Base-by-base conservation (phyloP, 2,888 invertebrate species). In the Gisinianus flammeolus region DNA sequence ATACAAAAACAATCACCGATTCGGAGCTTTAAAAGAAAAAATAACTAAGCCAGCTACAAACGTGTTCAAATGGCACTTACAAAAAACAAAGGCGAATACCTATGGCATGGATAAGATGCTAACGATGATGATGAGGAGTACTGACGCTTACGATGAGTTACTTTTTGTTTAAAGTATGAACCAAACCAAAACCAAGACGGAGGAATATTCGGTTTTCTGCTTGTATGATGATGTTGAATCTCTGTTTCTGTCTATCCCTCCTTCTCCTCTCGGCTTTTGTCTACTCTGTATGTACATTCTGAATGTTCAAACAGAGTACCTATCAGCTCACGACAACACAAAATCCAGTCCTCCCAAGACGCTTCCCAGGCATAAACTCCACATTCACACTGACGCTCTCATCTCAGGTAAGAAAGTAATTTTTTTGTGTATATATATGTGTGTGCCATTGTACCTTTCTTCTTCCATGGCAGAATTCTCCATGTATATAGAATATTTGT, bases 361-460 rank as follows among this genome's bases (percentile, higher is more conserved):
- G 73, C 73, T 73, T 73, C 73, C 62, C 73, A 73, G 73, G 73
- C 73, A 73, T 73, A 44, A 62, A 73, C 73, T 73, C 72, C 58
- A 54, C 30, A 67, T 19, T 67, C 64, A 64, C 64, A 31, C 72
- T 19, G 62, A 73, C 73, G 73, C 73, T 73, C 64, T 33, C 62
- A 58, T 73, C 73, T 62, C 62, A 73, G 35, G 73, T 64, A 64
- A 73, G 64, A 58, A 72, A 54, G 33, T 22, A 64, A 31, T 35
- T 69, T 24, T 69, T 69, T 28, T 44, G 22, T 44, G 19, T 44
- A 44, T 44, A 44, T 44, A 16, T 44, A 19, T 44, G 44, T 44
- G 8, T 44, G 8, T 44, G 68, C 68, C 68, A 68, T 68, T 44
- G n/a, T 68, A 24, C 68, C 68, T 68, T 31, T 33, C 67, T 67